Percentiles rank a stretch among this genome's conserved stretches.
phyloP scores from a whole-genome alignment of 1,140 invertebrate species.

The Heliconius eleuchia region DNA sequence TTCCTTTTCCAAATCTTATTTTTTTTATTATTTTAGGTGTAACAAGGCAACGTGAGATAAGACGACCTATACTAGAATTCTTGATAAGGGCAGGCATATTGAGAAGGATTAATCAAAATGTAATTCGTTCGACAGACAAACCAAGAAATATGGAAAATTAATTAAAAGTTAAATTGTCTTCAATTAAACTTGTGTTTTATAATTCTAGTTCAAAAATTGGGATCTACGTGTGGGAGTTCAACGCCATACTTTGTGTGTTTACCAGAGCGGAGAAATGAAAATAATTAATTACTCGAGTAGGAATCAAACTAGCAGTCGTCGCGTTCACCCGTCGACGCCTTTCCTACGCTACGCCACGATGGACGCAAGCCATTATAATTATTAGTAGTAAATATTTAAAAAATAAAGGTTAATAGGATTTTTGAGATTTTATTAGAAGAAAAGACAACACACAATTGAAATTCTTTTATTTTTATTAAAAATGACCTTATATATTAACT shows the following conservation, averaged over 20 bases:
- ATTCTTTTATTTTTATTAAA: conserved; percentile 7
- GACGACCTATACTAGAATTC: conserved; percentile 52
- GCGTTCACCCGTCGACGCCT: too few relatives aligned
- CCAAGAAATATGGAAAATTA: neutral
- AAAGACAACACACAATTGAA: conserved; percentile 1
- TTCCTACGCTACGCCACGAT: too few relatives aligned
- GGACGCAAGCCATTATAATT: too few relatives aligned
- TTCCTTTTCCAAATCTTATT: neutral
- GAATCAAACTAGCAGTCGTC: too few relatives aligned
- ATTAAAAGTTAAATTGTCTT: neutral
- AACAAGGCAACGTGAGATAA: conserved; percentile 37
- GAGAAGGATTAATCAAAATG: conserved; percentile 22
- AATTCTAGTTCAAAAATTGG: too few relatives aligned
- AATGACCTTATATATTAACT: neutral
- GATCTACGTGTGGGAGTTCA: too few relatives aligned
- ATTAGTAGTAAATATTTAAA: too few relatives aligned
- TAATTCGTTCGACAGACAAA: conserved; percentile 19
- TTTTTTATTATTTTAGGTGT: neutral
- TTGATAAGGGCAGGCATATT: conserved; percentile 38
- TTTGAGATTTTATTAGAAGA: neutral
- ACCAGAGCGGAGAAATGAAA: neutral
- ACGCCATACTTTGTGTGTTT: neutral
- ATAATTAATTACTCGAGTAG: neutral
- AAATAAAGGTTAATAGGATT: too few relatives aligned
- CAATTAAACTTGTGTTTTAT: neutral